Evolutionary conservation across 2,888 invertebrate genomes (phyloP), one percentile per base, ranked within the genome.

Genomic region (Alloplasta piceator): DNA sequence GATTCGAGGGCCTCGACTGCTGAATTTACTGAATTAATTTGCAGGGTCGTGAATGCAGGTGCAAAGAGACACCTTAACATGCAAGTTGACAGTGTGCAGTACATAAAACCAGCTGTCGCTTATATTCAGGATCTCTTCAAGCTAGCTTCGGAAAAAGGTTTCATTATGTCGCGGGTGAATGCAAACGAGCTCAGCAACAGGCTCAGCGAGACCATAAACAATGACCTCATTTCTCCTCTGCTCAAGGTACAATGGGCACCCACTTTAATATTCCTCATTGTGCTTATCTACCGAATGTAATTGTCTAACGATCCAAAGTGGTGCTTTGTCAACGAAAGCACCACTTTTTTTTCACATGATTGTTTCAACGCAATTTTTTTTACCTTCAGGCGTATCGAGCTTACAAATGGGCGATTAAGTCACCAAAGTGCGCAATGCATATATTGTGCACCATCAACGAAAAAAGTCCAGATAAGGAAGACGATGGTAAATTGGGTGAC

Each of bases 211-310:
- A 95, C 96, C 0, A 94, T 97, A 66, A 97, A 97, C 92, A 92
- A 97, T 88, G 97, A 97, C 92, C 94, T 97, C 78, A 96, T 97
- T 68, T 96, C 96, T 89, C 97, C 97, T 0, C 94, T 97, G 38
- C 94, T 97, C n/a, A 94, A 90, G 88, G 92, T 92, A 87, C 84
- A 50, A 10, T 6, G 5, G 16, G 63, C 14, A 5, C 2, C 43
- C 6, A 36, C 3, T 38, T 66, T 4, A 9, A 60, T 55, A 61
- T 38, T 52, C 56, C 55, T 66, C 36, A n/a, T 38, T 7, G 7
- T 12, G 26, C 26, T 39, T 38, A 41, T 60, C 36, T 41, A 14
- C 6, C 39, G 39, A 16, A 63, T 41, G 39, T 61, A 60, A 73
- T 50, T 61, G 12, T 10, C 9, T 6, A 50, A 71, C 7, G 12